These are phyloP conservation scores for Magallana nippona DNA, from an alignment of 2,888 invertebrate genomes.

Conservation along the genomic window DNA sequence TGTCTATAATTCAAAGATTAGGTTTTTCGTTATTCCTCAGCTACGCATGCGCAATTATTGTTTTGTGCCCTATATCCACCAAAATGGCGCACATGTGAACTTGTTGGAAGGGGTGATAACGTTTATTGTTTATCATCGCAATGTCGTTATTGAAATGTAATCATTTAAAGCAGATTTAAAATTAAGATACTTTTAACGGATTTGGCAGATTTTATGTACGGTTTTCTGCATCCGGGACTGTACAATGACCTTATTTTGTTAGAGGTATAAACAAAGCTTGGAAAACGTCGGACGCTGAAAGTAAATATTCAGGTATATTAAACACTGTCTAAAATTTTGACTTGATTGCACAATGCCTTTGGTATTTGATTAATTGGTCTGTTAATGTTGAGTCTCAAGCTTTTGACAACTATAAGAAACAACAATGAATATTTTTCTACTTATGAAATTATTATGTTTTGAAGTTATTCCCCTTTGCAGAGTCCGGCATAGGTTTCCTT, in stretches of 20 bases:
- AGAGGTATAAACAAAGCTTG: conserved; percentile 11
- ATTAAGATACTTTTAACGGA: not conserved
- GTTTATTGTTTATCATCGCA: not conserved
- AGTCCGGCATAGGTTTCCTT: not conserved
- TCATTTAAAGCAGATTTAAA: not conserved
- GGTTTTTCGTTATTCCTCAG: not conserved
- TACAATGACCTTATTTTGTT: not conserved
- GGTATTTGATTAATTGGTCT: too few relatives aligned
- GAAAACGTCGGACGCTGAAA: not conserved
- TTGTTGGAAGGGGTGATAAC: conserved; percentile 5
- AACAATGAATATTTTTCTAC: too few relatives aligned
- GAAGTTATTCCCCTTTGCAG: conserved; percentile 21
- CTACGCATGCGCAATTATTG: conserved; percentile 13
- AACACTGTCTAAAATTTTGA: too few relatives aligned
- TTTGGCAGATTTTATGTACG: not conserved
- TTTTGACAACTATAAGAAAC: too few relatives aligned
- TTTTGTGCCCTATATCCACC: conserved; percentile 26
- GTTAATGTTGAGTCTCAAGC: too few relatives aligned
- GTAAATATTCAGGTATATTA: too few relatives aligned
- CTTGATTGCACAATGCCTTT: too few relatives aligned
- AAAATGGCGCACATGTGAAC: conserved; percentile 32
- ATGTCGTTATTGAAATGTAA: not conserved
- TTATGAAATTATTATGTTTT: not conserved
- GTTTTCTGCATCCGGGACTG: not conserved
- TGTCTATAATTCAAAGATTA: not conserved